phyloP scores from a whole-genome alignment of 2,888 invertebrate species.

The Steinernema scapterisci region DNA sequence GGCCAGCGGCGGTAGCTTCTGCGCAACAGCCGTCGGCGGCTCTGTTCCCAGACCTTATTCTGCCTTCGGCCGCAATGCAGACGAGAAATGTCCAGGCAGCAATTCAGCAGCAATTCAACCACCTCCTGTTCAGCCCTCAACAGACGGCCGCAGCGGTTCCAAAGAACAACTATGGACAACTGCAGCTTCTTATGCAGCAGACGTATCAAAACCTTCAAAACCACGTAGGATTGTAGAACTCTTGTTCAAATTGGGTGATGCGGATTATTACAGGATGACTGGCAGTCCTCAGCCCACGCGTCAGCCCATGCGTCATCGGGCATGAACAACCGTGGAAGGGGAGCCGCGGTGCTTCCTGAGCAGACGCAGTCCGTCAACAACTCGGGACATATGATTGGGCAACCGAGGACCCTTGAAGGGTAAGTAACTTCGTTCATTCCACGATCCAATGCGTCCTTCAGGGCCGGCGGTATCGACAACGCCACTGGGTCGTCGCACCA shows the following conservation, averaged over 20 bases:
- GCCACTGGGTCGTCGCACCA: not conserved
- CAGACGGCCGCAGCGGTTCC: not conserved
- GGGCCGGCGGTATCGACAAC: not conserved
- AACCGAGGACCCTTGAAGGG: not conserved
- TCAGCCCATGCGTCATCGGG: not conserved
- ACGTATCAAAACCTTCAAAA: slow-evolving; percentile 42
- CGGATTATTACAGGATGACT: slow-evolving; percentile 16
- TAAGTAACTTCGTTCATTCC: not conserved
- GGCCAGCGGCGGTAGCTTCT: slow-evolving; percentile 35
- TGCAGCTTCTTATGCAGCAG: slow-evolving; percentile 41
- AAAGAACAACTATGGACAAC: slow-evolving; percentile 33
- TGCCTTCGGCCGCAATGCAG: slow-evolving; percentile 15
- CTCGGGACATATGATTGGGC: not conserved
- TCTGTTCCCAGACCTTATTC: not conserved
- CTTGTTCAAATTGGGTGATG: not conserved
- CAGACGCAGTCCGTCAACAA: not conserved
- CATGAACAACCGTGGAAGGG: not conserved
- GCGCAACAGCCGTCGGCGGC: slow-evolving; percentile 36
- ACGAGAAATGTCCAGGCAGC: slow-evolving; percentile 17
- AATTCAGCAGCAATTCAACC: slow-evolving; percentile 30
- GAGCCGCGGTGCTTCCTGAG: not conserved
- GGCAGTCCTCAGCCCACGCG: not conserved
- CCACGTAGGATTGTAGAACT: slow-evolving; percentile 19
- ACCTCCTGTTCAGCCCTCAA: slow-evolving; percentile 11
- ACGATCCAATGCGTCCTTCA: not conserved